These are phyloP conservation scores for Morinoia aosen DNA, from an alignment of 2,888 invertebrate genomes.

Conservation along the genomic window DNA sequence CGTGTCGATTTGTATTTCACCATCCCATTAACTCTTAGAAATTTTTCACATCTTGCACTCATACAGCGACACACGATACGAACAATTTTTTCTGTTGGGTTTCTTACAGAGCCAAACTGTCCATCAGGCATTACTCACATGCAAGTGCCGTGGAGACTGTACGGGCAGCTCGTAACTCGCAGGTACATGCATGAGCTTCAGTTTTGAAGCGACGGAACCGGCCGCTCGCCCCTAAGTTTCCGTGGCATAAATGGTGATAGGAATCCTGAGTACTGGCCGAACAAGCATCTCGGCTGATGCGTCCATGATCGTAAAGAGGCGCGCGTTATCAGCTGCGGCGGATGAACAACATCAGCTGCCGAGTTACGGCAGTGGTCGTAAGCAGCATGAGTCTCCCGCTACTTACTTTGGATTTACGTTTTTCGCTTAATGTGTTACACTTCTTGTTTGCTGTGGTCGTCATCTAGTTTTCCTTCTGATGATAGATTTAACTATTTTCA, in stretches of 20 bases:
- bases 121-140: background rate
- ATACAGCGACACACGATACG: background rate
- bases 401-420: background rate
- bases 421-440: background rate
- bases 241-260: slow-evolving; percentile 16
- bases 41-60: background rate
- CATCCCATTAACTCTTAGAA: too few species aligned
- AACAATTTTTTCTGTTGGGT: background rate
- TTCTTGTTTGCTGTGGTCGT: background rate
- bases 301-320: slow-evolving; percentile 10
- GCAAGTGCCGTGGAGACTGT: background rate
- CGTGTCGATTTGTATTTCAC: too few species aligned
- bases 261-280: background rate
- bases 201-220: background rate
- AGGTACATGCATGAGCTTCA: slow-evolving; percentile 7
- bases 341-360: background rate
- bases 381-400: background rate
- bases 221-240: background rate
- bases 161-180: background rate
- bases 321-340: background rate
- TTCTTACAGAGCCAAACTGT: background rate
- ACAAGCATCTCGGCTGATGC: background rate
- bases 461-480: background rate
- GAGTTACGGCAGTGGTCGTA: background rate
- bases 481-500: background rate